phyloP scores from a whole-genome alignment of 2,797 vertebrate species.

The Delichon dasypus region DNA sequence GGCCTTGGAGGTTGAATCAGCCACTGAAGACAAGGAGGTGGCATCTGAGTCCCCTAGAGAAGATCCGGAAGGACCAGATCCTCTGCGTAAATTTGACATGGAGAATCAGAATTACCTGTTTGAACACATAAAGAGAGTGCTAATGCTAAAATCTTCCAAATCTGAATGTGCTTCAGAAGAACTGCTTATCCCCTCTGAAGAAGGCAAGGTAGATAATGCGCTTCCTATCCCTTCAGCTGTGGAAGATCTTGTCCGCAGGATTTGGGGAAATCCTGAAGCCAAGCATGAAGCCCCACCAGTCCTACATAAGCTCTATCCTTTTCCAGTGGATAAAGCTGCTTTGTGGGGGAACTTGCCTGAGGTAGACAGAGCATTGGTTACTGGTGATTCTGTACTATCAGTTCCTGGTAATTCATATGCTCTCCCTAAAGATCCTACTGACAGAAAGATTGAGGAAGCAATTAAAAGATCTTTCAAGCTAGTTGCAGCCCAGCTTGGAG shows the following conservation, averaged over 20 bases:
- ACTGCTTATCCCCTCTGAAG: not conserved
- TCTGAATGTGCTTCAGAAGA: conserved; percentile 14
- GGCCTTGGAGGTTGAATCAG: not conserved
- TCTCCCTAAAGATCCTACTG: conserved; percentile 43
- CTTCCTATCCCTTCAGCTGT: conserved; percentile 59
- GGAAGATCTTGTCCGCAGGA: conserved; percentile 46
- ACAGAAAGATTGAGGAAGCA: conserved; percentile 56
- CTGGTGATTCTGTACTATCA: not conserved
- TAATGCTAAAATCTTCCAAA: conserved; percentile 36
- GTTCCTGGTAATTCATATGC: not conserved
- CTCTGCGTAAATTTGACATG: conserved; percentile 37
- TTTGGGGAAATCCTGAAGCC: conserved; percentile 53
- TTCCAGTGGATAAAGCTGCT: conserved; percentile 44
- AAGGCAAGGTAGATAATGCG: conserved; percentile 21
- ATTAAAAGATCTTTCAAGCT: conserved; percentile 63
- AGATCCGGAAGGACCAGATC: conserved; percentile 8
- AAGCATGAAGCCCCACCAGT: conserved; percentile 33
- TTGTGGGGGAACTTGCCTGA: conserved; percentile 52
- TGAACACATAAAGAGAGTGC: conserved; percentile 35
- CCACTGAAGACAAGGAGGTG: not conserved
- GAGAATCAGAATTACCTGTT: conserved; percentile 49
- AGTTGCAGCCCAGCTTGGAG: conserved; percentile 45
- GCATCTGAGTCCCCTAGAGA: conserved; percentile 1
- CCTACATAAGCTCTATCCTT: conserved; percentile 34
- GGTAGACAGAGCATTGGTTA: conserved; percentile 15